Evolutionary conservation across 53 echinoderm and acorn worm genomes (phyloP).

Genomic region (Paelopatides confundens): DNA sequence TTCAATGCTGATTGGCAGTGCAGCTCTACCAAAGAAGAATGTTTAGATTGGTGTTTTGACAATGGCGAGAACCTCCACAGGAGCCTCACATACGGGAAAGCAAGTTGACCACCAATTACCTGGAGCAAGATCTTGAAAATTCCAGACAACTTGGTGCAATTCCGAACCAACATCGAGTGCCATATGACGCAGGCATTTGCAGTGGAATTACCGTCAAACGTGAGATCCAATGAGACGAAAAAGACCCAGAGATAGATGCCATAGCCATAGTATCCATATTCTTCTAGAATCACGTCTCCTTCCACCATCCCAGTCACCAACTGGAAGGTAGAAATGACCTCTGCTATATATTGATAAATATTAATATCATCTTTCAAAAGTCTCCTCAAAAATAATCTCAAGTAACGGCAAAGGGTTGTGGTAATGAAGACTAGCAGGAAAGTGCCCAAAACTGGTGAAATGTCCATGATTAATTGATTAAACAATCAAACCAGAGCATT

Average conservation of each 20-base stretch:
- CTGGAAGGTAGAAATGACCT: slow-evolving; percentile 90
- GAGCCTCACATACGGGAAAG: slow-evolving; percentile 52
- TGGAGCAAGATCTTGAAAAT: slow-evolving; percentile 70
- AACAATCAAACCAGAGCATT: neutral
- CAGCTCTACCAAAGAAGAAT: slow-evolving; percentile 64
- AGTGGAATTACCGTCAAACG: slow-evolving; percentile 86
- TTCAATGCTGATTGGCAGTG: slow-evolving; percentile 79
- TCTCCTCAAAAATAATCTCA: slow-evolving; percentile 47
- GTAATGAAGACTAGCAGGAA: slow-evolving; percentile 78
- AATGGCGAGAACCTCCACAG: slow-evolving; percentile 80
- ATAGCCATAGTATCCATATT: slow-evolving; percentile 78
- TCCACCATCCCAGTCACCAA: slow-evolving; percentile 92
- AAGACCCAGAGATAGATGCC: slow-evolving; percentile 83
- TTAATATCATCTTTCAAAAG: slow-evolving; percentile 66
- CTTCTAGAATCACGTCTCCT: slow-evolving; percentile 90
- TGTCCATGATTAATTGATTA: slow-evolving; percentile 2
- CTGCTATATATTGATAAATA: slow-evolving; percentile 74
- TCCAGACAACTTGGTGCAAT: slow-evolving; percentile 34
- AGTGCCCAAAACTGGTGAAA: slow-evolving; percentile 60
- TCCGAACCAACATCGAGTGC: slow-evolving; percentile 71
- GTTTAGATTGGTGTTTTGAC: slow-evolving; percentile 68
- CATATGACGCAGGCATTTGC: slow-evolving; percentile 85
- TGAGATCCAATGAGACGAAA: slow-evolving; percentile 73
- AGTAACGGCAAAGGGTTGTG: slow-evolving; percentile 58
- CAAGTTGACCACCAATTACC: slow-evolving; percentile 75